Evolutionary conservation across 2,113 vertebrate species (phyloP).

Genomic region (Centropus unirufus): DNA sequence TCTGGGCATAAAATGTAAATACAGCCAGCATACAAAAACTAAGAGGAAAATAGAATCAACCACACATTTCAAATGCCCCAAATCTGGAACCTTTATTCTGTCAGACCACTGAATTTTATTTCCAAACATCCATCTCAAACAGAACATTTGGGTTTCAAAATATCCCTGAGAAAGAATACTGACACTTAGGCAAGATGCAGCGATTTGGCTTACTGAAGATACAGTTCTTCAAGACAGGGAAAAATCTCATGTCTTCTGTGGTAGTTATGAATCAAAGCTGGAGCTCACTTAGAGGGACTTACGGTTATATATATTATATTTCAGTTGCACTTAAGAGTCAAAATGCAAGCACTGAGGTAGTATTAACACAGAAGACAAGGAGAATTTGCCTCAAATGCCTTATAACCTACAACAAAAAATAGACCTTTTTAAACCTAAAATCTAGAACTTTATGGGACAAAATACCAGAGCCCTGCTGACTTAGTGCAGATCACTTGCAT

Average conservation of each 20-base stretch:
- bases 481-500: conserved; percentile 44
- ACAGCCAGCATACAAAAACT: conserved; percentile 18
- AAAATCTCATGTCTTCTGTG: not conserved
- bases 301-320: not conserved
- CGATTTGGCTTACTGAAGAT: not conserved
- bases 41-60: conserved; percentile 45
- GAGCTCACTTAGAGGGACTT: not conserved
- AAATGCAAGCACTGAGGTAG: not conserved
- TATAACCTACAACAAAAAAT: too few relatives aligned
- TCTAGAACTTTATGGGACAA: not conserved
- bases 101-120: not conserved
- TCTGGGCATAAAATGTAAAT: conserved; percentile 58
- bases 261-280: not conserved
- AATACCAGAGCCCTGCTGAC: not conserved
- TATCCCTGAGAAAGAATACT: not conserved
- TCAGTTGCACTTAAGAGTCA: not conserved
- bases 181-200: not conserved
- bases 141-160: not conserved
- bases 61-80: not conserved
- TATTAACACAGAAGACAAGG: not conserved
- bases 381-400: not conserved
- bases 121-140: not conserved
- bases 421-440: not conserved
- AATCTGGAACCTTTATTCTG: conserved; percentile 5
- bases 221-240: not conserved